These are phyloP conservation scores for Sakesphorus luctuosus DNA, from an alignment of 2,113 vertebrate genomes.

Conservation along the genomic window DNA sequence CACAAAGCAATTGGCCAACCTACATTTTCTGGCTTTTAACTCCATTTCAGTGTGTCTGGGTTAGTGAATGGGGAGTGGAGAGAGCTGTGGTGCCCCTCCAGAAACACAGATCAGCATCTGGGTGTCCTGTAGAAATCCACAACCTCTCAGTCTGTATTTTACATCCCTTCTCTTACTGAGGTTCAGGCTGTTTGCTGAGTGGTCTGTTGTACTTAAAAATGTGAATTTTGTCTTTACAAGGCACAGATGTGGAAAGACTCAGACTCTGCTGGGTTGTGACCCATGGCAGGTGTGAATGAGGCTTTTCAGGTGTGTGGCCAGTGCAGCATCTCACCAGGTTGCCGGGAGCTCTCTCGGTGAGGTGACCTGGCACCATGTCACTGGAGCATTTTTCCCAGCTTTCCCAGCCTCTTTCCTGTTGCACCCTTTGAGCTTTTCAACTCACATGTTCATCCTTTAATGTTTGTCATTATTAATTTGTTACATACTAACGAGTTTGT, in stretches of 20 bases:
- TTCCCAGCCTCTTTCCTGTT: not conserved
- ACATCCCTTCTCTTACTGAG: not conserved
- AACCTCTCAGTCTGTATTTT: not conserved
- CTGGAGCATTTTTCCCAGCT: not conserved
- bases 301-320: not conserved
- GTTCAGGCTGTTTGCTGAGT: not conserved
- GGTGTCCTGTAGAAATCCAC: not conserved
- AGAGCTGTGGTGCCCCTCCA: not conserved
- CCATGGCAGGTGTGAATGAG: not conserved
- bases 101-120: not conserved
- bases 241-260: not conserved
- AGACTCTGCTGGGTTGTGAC: not conserved
- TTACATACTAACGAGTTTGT: not conserved
- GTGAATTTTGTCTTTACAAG: not conserved
- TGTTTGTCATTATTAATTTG: not conserved
- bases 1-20: not conserved
- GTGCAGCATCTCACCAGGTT: not conserved
- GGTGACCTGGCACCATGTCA: not conserved
- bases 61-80: not conserved
- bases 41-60: not conserved
- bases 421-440: not conserved
- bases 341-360: not conserved
- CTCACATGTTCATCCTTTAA: not conserved
- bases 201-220: not conserved
- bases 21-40: not conserved